phyloP scores from a whole-genome alignment of 2,888 invertebrate genomes.

The Tetragnatha montana region DNA sequence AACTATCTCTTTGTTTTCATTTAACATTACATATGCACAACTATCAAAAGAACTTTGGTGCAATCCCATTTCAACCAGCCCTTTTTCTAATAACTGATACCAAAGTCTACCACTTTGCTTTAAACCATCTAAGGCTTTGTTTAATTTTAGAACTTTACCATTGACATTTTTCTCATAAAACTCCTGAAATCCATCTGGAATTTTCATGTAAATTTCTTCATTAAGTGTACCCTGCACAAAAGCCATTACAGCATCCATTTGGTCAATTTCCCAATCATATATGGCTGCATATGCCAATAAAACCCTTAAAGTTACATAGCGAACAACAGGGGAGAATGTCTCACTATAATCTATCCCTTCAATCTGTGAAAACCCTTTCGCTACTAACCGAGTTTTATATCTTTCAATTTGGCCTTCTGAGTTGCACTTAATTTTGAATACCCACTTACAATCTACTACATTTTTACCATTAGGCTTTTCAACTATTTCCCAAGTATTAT shows the following conservation, averaged over 20 bases:
- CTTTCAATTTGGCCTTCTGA: slow-evolving; percentile 68
- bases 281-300: slow-evolving; percentile 69
- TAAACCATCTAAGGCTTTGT: slow-evolving; percentile 71
- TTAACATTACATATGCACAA: slow-evolving; percentile 30
- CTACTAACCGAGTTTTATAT: slow-evolving; percentile 72
- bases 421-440: slow-evolving; percentile 71
- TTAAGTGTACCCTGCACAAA: slow-evolving; percentile 72
- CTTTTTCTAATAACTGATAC: slow-evolving; percentile 68
- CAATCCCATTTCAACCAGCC: slow-evolving; percentile 64
- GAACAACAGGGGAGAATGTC: slow-evolving; percentile 72
- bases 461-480: slow-evolving; percentile 61
- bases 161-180: slow-evolving; percentile 60
- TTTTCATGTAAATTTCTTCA: slow-evolving; percentile 71
- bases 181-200: slow-evolving; percentile 61
- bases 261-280: slow-evolving; percentile 53
- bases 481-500: slow-evolving; percentile 71
- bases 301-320: slow-evolving; percentile 67
- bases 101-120: slow-evolving; percentile 71
- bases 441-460: slow-evolving; percentile 72
- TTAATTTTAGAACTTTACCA: slow-evolving; percentile 70
- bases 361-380: slow-evolving; percentile 71
- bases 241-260: slow-evolving; percentile 72
- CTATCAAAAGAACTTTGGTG: slow-evolving; percentile 54
- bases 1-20: slow-evolving; percentile 3
- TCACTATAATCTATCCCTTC: slow-evolving; percentile 72